Percentiles rank a stretch among this genome's conserved stretches.
phyloP scores from a whole-genome alignment of 2,888 invertebrate species.

The Eristalis pertinax region DNA sequence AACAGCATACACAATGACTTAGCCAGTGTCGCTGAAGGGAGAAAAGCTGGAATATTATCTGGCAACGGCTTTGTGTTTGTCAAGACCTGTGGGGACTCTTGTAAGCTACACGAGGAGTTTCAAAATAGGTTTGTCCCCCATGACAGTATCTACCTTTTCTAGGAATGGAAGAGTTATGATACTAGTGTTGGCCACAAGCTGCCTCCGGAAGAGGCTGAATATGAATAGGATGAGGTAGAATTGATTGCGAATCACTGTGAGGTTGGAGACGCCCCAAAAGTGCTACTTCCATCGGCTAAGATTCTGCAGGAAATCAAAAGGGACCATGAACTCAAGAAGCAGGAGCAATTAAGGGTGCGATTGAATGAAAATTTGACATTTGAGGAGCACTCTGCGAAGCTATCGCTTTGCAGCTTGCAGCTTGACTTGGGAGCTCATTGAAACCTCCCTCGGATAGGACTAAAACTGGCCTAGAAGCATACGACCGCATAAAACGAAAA shows the following conservation, averaged over 20 bases:
- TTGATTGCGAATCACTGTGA: conserved; percentile 4
- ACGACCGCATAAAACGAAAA: conserved; percentile 76
- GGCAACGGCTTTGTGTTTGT: no score
- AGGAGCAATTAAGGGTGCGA: conserved; percentile 66
- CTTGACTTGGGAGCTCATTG: not conserved
- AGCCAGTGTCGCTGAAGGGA: no score
- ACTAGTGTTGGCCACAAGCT: no score
- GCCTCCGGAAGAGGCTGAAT: no score
- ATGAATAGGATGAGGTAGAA: conserved; percentile 33
- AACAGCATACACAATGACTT: no score
- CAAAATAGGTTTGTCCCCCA: no score
- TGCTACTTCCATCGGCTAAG: conserved; percentile 74
- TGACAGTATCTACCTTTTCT: no score
- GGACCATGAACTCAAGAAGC: conserved; percentile 56
- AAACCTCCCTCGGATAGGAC: not conserved
- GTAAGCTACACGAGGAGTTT: no score
- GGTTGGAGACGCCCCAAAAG: not conserved
- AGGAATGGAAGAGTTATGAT: no score
- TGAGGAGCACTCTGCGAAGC: conserved; percentile 74
- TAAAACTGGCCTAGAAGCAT: conserved; percentile 10
- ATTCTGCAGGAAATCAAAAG: conserved; percentile 75
- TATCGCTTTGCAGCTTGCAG: conserved; percentile 73
- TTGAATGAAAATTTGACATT: conserved; percentile 74
- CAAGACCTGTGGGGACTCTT: no score
- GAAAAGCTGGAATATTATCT: no score